Conservation (phyloP, 2,888 invertebrate genomes). For the Scaptomyza flava region DNA sequence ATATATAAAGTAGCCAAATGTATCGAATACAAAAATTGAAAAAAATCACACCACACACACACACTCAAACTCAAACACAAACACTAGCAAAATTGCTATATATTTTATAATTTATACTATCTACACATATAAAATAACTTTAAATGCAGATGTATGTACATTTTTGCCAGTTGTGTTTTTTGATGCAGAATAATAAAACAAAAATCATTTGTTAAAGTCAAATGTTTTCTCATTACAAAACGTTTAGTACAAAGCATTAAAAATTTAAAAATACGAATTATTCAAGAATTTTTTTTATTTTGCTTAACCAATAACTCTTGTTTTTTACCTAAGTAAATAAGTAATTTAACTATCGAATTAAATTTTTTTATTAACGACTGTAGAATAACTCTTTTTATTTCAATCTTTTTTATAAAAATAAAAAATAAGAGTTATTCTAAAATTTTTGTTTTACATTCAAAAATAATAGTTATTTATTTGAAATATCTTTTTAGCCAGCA, state of each 20-base stretch:
- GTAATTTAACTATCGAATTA: too few relatives aligned
- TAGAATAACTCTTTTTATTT: too few relatives aligned
- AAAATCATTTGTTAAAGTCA: slow-evolving; percentile 60
- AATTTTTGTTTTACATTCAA: too few relatives aligned
- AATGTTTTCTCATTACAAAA: not conserved
- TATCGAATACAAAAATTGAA: slow-evolving; percentile 5
- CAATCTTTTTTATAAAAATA: too few relatives aligned
- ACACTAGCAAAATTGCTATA: slow-evolving; percentile 40
- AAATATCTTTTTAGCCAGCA: too few relatives aligned
- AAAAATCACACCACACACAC: slow-evolving; percentile 3
- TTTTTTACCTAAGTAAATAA: too few relatives aligned
- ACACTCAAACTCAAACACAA: slow-evolving; percentile 12
- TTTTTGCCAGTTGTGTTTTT: slow-evolving; percentile 67
- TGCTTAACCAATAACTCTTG: too few relatives aligned
- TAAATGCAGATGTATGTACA: slow-evolving; percentile 51
- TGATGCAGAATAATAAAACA: slow-evolving; percentile 48
- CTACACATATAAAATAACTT: slow-evolving; percentile 15
- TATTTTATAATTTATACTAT: slow-evolving; percentile 40
- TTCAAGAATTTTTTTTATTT: too few relatives aligned
- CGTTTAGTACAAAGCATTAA: not conserved
- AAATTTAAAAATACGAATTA: too few relatives aligned
- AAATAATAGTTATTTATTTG: too few relatives aligned
- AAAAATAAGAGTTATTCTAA: too few relatives aligned
- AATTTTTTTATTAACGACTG: too few relatives aligned
- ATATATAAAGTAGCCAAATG: not conserved